A percentile compares a stretch with the other conserved stretches of the same genome.
These are phyloP conservation scores for Styela plicata DNA, from an alignment of 23 tunicate species.

Conservation along the genomic window DNA sequence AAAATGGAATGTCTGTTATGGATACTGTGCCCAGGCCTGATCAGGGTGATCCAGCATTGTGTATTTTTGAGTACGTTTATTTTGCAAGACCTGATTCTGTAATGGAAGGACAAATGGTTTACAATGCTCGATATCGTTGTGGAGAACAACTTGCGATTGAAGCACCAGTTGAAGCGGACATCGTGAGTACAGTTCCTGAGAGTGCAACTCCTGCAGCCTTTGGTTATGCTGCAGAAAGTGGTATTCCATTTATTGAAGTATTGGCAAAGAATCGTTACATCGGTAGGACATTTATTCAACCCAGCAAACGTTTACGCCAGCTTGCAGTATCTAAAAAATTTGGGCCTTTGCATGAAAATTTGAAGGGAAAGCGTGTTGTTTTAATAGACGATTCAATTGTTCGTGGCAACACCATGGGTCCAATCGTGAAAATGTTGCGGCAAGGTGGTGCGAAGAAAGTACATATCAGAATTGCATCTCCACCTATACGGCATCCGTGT, in stretches of 20 bases:
- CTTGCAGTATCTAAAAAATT: conserved; percentile 81
- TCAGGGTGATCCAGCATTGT: conserved; percentile 52
- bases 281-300: conserved; percentile 85
- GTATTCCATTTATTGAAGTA: conserved; percentile 69
- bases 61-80: conserved; percentile 84
- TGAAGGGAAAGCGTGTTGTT: conserved; percentile 67
- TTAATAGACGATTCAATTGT: conserved; percentile 87
- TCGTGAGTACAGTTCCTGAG: conserved; percentile 83
- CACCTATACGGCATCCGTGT: conserved; percentile 68
- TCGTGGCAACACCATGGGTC: conserved; percentile 77
- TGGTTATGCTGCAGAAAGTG: conserved; percentile 48
- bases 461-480: conserved; percentile 81
- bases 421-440: conserved; percentile 53
- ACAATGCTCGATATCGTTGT: conserved; percentile 49
- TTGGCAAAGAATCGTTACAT: conserved; percentile 81
- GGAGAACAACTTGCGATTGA: conserved; percentile 62
- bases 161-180: conserved; percentile 76
- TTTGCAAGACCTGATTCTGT: conserved; percentile 77
- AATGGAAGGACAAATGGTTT: conserved; percentile 71
- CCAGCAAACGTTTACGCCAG: conserved; percentile 61
- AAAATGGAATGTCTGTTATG: conserved; percentile 41
- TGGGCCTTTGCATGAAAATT: conserved; percentile 67
- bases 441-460: conserved; percentile 77
- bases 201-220: conserved; percentile 92
- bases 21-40: conserved; percentile 42